Evolutionary conservation across 2,888 invertebrate species (phyloP), one percentile per base, ranked within the genome.

Genomic region (Trimorus sp.): DNA sequence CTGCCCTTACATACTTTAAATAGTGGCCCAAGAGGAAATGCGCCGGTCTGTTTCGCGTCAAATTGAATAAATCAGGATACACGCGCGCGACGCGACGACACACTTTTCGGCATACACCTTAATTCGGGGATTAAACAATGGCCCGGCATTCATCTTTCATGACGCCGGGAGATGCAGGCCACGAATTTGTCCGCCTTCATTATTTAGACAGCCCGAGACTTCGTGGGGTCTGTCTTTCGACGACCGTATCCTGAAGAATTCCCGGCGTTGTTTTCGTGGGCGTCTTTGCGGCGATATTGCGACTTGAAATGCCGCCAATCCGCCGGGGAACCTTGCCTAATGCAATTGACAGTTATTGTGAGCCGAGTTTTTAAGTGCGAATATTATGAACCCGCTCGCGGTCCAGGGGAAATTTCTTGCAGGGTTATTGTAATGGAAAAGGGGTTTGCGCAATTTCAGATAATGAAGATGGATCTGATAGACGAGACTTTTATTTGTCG

Each of bases 1-100:
- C 74, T 74, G 58, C 63, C 63, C 74, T 62, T 69, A 69, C 69
- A 74, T 79, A 69, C 79, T 74, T 74, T 68, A 79, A 78, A 78
- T 45, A 54, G 53, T 60, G 62, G 37, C 70, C 68, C 68, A 40
- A 40, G 40, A 40, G 40, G 48, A 66, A 53, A 54, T 66, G 38
- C 70, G 36, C 40, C 36, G 40, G 40, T 75, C 68, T 38, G 51
- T 59, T 68, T 53, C 54, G 53, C 58, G 75, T 68, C 66, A 38
- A 78, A 71, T 65, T 78, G 71, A 78, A 78, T 70, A 66, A 78
- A 63, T 71, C 59, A 71, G 54, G 65, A 62, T 56, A 40, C 70
- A 66, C 66, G 58, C 70, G 63, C 40, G 9, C 40, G 40, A 40
- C 40, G 8, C 40, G 40, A 40, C 69, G 56, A 62, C 77, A 78